phyloP scores from a whole-genome alignment of 53 echinoderm and acorn worm genomes.

The Crossaster papposus region DNA sequence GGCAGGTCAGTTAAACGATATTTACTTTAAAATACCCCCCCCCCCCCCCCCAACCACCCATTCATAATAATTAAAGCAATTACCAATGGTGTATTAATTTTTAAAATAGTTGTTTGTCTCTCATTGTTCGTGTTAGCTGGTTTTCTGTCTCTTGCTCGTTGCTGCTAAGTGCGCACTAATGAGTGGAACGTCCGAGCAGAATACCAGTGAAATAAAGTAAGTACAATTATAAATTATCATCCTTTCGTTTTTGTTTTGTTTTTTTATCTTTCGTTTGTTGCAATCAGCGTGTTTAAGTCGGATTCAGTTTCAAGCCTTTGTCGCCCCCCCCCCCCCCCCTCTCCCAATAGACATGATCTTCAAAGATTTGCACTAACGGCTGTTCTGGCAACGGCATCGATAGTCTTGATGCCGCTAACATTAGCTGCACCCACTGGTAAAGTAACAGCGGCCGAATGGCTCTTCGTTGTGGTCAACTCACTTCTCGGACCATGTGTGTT shows the following conservation, averaged over 20 bases:
- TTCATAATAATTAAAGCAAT: too few species aligned
- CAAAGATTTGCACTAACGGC: not conserved
- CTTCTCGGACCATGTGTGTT: slow-evolving; percentile 9
- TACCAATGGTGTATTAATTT: too few species aligned
- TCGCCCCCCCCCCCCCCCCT: not conserved
- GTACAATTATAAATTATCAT: not conserved
- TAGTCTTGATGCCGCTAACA: slow-evolving; percentile 25
- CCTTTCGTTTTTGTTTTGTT: too few species aligned
- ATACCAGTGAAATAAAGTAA: not conserved
- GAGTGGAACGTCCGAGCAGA: not conserved
- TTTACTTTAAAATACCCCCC: too few species aligned
- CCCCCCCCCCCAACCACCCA: too few species aligned
- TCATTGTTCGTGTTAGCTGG: not conserved
- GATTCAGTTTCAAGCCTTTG: not conserved
- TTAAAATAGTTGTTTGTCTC: too few species aligned
- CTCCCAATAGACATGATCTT: not conserved
- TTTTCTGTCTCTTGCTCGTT: not conserved
- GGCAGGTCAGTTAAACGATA: too few species aligned
- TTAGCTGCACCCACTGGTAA: slow-evolving; percentile 26
- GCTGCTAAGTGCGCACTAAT: not conserved
- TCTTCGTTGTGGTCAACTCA: slow-evolving; percentile 23
- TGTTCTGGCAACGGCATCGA: not conserved
- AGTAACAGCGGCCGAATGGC: slow-evolving; percentile 32
- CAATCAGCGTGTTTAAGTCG: too few species aligned
- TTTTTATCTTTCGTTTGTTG: too few species aligned